Evolutionary conservation across 1,140 invertebrate species (phyloP).

Genomic region (Tenebrio molitor): DNA sequence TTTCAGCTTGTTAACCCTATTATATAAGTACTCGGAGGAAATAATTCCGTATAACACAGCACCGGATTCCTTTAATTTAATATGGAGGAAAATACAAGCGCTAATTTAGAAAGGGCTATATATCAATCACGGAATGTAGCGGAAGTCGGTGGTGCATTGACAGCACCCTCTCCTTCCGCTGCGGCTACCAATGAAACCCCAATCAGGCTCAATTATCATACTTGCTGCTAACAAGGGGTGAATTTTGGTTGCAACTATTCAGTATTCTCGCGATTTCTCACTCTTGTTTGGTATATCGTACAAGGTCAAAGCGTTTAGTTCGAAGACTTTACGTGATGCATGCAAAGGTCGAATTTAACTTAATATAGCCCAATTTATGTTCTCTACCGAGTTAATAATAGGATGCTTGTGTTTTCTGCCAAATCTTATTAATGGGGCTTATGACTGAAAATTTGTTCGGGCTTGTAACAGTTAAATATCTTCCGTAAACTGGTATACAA

Average conservation of each 20-base stretch:
- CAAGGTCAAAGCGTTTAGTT: constrained; percentile 10
- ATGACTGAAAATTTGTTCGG: neutral
- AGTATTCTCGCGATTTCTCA: neutral
- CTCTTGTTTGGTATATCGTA: neutral
- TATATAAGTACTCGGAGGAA: constrained; percentile 32
- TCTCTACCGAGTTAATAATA: neutral
- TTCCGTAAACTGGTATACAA: no score
- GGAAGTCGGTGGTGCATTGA: constrained; percentile 55
- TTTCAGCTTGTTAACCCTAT: constrained; percentile 43
- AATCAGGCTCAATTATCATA: constrained; percentile 60
- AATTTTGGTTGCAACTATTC: constrained; percentile 8
- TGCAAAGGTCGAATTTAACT: constrained; percentile 19
- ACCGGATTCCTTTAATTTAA: constrained; percentile 31
- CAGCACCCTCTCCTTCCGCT: constrained; percentile 48
- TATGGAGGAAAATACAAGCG: constrained; percentile 18
- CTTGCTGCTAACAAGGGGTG: constrained; percentile 1
- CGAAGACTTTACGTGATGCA: neutral
- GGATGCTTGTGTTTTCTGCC: neutral
- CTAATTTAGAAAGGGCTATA: constrained; percentile 4
- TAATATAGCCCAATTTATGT: neutral
- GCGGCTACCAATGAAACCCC: constrained; percentile 57
- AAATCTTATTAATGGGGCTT: neutral
- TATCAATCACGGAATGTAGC: constrained; percentile 27
- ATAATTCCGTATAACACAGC: constrained; percentile 24
- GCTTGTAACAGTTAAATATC: no score